Base-by-base conservation (phyloP, 2,888 invertebrate species). In the Oxycera nigricornis region DNA sequence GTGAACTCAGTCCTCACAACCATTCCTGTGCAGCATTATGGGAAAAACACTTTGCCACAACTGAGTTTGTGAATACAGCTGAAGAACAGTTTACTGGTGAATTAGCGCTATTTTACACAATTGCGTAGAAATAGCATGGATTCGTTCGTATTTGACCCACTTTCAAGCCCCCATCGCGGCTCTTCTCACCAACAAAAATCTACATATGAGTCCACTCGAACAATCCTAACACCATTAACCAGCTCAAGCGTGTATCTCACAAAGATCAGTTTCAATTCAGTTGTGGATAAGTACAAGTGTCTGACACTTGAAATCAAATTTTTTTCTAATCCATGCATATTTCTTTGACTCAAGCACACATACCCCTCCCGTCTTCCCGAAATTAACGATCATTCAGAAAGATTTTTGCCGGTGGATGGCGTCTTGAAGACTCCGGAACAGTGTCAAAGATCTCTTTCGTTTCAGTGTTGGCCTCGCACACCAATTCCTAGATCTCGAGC, bases 341-440 rank as follows among this genome's bases (percentile, higher is more conserved):
- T 26, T 67, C 67, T 24, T 22, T 24, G 17, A 24, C 67, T 67
- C 41, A 41, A 24, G 26, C 67, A 14, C n/a, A n/a, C n/a, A n/a
- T n/a, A n/a, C n/a, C n/a, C n/a, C n/a, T n/a, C n/a, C n/a, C n/a
- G n/a, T 41, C 4, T 39, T 39, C 41, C 46, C 26, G 50, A 52
- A 70, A 52, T 30, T 70, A 70, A 41, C 6, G 70, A 70, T 52
- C 70, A 68, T 68, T 68, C 28, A 68, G 17, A 30, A 59, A 68
- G 30, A 20, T 67, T 46, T 62, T 39, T 39, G 35, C 67, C 67
- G 46, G 41, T 68, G 31, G n/a, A 68, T 52, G 31, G 52, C 50
- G 52, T 20, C 50, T 50, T 52, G 17, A 50, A 17, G 50, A 50
- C 30, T 30, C 35, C 28, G n/a, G n/a, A 39, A 11, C 20, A 52